A percentile compares a stretch with the other conserved stretches of the same genome.
These are phyloP conservation scores for Papilio elwesi DNA, from an alignment of 2,888 invertebrate species.

Conservation along the genomic window DNA sequence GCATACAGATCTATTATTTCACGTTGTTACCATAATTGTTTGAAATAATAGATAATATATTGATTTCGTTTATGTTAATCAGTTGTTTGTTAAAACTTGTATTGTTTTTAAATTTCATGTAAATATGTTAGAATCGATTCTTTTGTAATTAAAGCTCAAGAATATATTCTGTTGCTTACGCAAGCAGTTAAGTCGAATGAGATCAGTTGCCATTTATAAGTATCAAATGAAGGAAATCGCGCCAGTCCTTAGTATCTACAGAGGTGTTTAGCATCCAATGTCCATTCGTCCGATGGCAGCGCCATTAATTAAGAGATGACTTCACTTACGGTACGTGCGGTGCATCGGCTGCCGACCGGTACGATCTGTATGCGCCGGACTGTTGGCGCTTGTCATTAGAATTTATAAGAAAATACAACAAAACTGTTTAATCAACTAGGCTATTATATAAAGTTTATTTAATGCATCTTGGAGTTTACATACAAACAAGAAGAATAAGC, in stretches of 20 bases:
- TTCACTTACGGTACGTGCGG: constrained; percentile 30
- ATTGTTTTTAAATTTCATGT: too few relatives aligned
- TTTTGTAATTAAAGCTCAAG: not conserved
- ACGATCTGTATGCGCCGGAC: constrained; percentile 31
- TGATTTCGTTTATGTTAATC: not conserved
- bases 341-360: constrained; percentile 12
- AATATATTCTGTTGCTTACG: not conserved
- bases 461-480: not conserved
- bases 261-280: constrained; percentile 33
- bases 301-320: constrained; percentile 36
- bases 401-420: constrained; percentile 7
- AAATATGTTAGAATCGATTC: not conserved
- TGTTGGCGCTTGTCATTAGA: constrained; percentile 29
- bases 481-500: too few relatives aligned
- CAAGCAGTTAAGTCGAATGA: not conserved
- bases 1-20: constrained; percentile 56
- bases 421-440: not conserved
- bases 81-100: not conserved
- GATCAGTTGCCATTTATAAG: constrained; percentile 30
- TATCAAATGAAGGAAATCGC: constrained; percentile 32
- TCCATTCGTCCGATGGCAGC: constrained; percentile 10
- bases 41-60: not conserved
- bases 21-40: constrained; percentile 1
- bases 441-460: not conserved
- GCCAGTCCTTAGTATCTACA: constrained; percentile 19